Percentiles rank a stretch among this genome's conserved stretches.
phyloP scores from a whole-genome alignment of 2,797 vertebrate species.

The Tragelaphus oryx region DNA sequence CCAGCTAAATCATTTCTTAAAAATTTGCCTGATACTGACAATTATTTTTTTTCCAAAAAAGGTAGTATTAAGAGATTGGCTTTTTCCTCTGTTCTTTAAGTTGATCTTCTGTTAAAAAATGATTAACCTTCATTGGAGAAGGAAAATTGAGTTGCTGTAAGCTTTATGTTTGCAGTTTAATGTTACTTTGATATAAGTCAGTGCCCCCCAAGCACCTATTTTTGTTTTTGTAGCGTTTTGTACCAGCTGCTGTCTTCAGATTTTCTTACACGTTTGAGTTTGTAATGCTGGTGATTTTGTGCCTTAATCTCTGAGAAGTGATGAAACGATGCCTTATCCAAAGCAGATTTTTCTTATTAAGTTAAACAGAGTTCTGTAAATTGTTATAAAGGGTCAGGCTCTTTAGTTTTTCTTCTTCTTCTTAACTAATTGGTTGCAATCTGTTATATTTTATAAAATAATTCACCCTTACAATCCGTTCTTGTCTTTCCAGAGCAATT shows the following conservation, averaged over 20 bases:
- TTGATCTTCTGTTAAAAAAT: slow-evolving; percentile 29
- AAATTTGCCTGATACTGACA: neutral
- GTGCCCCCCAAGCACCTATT: neutral
- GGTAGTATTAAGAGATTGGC: neutral
- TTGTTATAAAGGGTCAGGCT: neutral
- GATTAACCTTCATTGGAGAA: neutral
- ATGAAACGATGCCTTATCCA: neutral
- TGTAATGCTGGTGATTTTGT: neutral
- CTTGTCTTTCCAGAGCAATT: slow-evolving; percentile 11
- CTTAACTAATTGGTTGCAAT: neutral
- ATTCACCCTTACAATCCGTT: neutral
- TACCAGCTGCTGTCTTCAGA: slow-evolving; percentile 13
- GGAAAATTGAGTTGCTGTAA: neutral
- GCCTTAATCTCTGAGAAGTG: slow-evolving; percentile 40
- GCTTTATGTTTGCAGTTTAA: neutral
- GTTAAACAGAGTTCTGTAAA: slow-evolving; percentile 44
- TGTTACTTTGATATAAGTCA: neutral
- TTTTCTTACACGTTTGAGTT: slow-evolving; percentile 30
- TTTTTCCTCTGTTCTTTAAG: neutral
- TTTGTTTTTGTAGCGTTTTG: neutral
- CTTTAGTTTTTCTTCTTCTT: neutral
- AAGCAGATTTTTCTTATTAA: slow-evolving; percentile 30
- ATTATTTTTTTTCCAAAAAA: neutral
- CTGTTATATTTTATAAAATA: neutral
- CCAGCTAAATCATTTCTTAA: neutral